Percentiles rank a stretch among this genome's conserved stretches.
Conservation (phyloP, 2,113 vertebrate genomes). For the Corapipo altera region DNA sequence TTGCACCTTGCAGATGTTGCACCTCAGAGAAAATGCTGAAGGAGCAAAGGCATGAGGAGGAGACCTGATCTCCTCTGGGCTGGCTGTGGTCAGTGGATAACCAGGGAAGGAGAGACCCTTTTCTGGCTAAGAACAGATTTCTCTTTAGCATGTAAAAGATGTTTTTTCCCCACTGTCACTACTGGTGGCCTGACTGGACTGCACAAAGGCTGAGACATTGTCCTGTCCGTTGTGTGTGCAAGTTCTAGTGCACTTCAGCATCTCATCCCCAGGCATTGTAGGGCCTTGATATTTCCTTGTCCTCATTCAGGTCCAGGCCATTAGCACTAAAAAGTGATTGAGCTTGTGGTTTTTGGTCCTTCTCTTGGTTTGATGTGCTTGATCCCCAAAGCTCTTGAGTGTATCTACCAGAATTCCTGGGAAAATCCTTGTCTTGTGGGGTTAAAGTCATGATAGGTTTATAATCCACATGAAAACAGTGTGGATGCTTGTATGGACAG, state of each 20-base stretch:
- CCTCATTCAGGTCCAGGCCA: neutral
- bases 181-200: neutral
- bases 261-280: neutral
- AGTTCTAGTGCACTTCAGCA: neutral
- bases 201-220: neutral
- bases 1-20: neutral
- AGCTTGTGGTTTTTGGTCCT: neutral
- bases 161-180: fast-evolving
- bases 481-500: neutral
- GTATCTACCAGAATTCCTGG: neutral
- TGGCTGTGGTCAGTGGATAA: neutral
- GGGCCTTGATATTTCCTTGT: neutral
- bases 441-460: neutral
- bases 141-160: neutral
- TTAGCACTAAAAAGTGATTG: neutral
- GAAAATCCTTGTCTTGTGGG: neutral
- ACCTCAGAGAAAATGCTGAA: neutral
- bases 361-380: neutral
- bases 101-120: neutral
- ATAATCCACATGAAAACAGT: fast-evolving
- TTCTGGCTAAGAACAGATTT: neutral
- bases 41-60: neutral
- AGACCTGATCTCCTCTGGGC: neutral
- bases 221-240: neutral
- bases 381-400: neutral